Conservation (phyloP, 2,888 invertebrate species). For the Hemithea aestivaria region DNA sequence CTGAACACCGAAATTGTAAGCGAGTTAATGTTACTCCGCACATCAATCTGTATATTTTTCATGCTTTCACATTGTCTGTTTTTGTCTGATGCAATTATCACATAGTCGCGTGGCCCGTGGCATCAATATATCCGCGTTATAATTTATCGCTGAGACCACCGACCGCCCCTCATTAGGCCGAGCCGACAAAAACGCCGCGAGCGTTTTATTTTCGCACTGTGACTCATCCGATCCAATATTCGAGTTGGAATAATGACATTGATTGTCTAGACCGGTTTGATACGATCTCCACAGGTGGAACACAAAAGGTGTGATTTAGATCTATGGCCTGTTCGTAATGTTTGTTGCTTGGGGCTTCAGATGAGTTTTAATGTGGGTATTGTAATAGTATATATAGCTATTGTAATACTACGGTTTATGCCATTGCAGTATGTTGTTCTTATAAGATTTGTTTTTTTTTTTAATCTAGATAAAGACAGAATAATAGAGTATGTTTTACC, state of each 20-base stretch:
- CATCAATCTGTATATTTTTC: constrained; percentile 17
- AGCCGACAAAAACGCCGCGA: constrained; percentile 43
- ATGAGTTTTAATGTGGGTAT: no score
- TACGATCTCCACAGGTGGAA: constrained; percentile 11
- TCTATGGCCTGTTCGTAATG: no score
- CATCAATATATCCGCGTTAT: constrained; percentile 49
- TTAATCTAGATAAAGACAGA: no score
- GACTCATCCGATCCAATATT: constrained; percentile 39
- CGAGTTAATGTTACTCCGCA: background rate
- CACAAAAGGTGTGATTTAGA: constrained; percentile 8
- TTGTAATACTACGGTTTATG: no score
- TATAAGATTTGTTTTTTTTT: no score
- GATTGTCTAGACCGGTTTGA: constrained; percentile 31
- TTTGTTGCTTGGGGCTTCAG: no score
- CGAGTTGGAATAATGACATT: constrained; percentile 31
- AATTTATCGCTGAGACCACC: constrained; percentile 35
- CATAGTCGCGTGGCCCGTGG: constrained; percentile 51
- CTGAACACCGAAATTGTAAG: no score
- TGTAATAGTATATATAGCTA: no score
- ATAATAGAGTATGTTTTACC: no score
- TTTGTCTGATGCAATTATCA: constrained; percentile 34
- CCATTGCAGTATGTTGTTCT: no score
- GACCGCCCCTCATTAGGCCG: constrained; percentile 53
- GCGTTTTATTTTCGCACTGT: constrained; percentile 46
- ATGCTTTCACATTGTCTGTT: constrained; percentile 22